Evolutionary conservation across 2,113 vertebrate genomes (phyloP).

Genomic region (Tachycineta bicolor): DNA sequence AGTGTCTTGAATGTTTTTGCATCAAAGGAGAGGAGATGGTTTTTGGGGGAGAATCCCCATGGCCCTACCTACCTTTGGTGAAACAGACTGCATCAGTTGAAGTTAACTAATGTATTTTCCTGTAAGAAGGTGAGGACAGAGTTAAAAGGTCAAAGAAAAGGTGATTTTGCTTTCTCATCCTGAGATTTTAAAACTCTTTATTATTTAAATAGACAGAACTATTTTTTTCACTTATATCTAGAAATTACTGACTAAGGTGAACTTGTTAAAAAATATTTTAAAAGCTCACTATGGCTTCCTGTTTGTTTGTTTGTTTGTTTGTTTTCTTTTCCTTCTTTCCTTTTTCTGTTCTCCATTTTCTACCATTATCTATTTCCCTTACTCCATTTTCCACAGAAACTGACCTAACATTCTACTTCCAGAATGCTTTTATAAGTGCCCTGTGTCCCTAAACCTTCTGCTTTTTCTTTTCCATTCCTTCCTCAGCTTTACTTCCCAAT

Average conservation of each 20-base stretch:
- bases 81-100: not conserved
- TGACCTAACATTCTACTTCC: not conserved
- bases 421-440: not conserved
- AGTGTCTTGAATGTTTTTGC: not conserved
- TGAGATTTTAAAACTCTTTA: not conserved
- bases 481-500: not conserved
- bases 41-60: not conserved
- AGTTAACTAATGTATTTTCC: not conserved
- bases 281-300: slow-evolving; percentile 4
- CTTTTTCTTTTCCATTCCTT: not conserved
- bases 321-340: not conserved
- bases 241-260: not conserved
- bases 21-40: not conserved
- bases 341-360: not conserved
- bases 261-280: not conserved
- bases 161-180: not conserved
- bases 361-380: not conserved
- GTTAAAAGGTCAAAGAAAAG: not conserved
- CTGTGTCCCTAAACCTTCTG: not conserved
- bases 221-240: not conserved
- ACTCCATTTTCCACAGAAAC: not conserved
- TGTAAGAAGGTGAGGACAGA: not conserved
- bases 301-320: not conserved
- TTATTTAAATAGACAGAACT: not conserved
- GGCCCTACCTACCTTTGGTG: not conserved